A percentile compares a stretch with the other conserved stretches of the same genome.
Conservation (phyloP, 2,113 vertebrate genomes). For the Osmerus eperlanus region DNA sequence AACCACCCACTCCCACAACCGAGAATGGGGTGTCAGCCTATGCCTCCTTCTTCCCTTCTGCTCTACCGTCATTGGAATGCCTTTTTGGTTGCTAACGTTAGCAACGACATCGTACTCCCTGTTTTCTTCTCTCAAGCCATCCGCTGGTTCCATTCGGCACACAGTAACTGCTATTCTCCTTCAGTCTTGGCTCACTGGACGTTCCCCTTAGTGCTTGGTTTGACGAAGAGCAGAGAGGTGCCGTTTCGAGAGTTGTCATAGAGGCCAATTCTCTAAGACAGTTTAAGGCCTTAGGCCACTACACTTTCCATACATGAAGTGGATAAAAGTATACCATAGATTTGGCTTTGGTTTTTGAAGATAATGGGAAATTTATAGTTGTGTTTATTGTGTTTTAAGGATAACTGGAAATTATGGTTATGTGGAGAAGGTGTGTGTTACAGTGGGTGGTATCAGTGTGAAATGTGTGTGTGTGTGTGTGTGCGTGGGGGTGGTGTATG, state of each 20-base stretch:
- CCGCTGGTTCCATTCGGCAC: conserved; percentile 27
- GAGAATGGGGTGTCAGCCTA: conserved; percentile 25
- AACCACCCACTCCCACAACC: conserved; percentile 20
- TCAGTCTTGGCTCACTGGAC: background rate
- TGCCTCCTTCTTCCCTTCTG: conserved; percentile 6
- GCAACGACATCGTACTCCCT: background rate
- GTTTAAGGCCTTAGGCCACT: no score
- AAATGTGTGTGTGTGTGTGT: background rate
- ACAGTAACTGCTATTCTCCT: conserved; percentile 17
- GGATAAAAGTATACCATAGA: background rate
- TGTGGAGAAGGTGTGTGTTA: background rate
- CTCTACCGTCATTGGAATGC: conserved; percentile 2
- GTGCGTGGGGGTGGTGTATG: conserved; percentile 6
- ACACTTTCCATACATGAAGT: background rate
- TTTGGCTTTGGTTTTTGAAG: no score
- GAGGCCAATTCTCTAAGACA: no score
- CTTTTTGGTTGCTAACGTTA: background rate
- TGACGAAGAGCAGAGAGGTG: background rate
- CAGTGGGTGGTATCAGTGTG: conserved; percentile 11
- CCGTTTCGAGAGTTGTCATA: background rate
- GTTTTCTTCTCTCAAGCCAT: background rate
- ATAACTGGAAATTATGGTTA: background rate
- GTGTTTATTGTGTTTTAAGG: background rate
- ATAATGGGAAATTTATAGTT: background rate
- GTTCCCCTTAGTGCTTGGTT: background rate